Evolutionary conservation across 2,797 vertebrate genomes (phyloP).

Genomic region (Ptychadena robeensis): DNA sequence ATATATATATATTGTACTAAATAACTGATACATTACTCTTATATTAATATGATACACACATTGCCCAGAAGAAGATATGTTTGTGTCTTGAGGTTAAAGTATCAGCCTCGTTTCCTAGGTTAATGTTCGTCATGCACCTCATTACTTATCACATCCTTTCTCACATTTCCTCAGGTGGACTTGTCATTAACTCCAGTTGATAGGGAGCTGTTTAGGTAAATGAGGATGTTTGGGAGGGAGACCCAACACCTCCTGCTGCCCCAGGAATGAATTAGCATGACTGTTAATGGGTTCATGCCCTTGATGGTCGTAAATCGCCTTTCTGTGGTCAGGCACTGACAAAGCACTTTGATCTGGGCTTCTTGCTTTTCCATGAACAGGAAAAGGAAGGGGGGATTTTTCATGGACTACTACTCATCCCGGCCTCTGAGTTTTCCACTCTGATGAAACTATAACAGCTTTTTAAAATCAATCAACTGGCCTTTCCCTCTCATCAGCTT

Average conservation of each 20-base stretch:
- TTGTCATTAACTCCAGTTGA: conserved; percentile 34
- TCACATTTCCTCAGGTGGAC: conserved; percentile 66
- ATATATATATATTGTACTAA: not conserved
- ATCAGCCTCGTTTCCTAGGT: not conserved
- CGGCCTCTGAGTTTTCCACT: conserved; percentile 78
- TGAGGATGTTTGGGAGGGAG: conserved; percentile 65
- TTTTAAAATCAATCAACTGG: conserved; percentile 76
- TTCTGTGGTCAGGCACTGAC: conserved; percentile 65
- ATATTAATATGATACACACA: not conserved
- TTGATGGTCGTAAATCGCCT: conserved; percentile 79
- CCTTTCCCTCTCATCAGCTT: conserved; percentile 66
- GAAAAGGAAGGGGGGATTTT: conserved; percentile 80
- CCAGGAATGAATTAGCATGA: conserved; percentile 72
- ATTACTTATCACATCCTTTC: conserved; percentile 48
- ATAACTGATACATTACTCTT: too few species aligned
- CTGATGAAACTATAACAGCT: conserved; percentile 79
- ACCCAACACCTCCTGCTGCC: conserved; percentile 71
- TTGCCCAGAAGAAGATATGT: not conserved
- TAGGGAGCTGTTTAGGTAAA: conserved; percentile 63
- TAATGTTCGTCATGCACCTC: conserved; percentile 18
- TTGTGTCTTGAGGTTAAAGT: not conserved
- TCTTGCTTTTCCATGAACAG: conserved; percentile 76
- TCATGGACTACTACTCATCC: conserved; percentile 80
- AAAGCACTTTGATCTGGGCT: conserved; percentile 79
- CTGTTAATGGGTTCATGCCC: conserved; percentile 78